Evolutionary conservation across 2,113 vertebrate species (phyloP), one percentile per base, ranked within the genome.

Genomic region (Pterophyllum scalare): DNA sequence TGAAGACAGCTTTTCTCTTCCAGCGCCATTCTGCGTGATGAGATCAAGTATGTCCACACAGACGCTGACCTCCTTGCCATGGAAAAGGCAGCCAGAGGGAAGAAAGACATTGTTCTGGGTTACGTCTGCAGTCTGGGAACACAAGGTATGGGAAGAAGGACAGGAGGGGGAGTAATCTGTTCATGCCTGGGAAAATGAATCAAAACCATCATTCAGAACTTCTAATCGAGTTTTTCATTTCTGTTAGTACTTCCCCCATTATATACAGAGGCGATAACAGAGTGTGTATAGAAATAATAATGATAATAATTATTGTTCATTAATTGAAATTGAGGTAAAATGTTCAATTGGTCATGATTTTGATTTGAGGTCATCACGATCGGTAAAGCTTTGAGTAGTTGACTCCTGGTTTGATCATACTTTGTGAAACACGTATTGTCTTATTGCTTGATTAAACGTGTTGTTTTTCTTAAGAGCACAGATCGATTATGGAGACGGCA

Each of bases 401-500:
- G 13, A 82, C 24, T 67, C 4, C n/a, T 33, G 38, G 64, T 26
- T 67, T 67, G 38, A 46, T 67, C 0, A 3, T 19, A 26, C 40
- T 67, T 12, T 67, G 64, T 46, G 19, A 67, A 40, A 67, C 64
- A 26, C 8, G 28, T 13, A 28, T 67, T 67, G 64, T 67, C 40
- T 22, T 24, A 11, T 28, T 70, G 40, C 19, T 70, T 49, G 40
- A 62, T 54, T 3, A 28, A 75, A 52, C 43, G 4, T n/a, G 12
- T 77, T 59, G 43, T 54, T 1, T 82, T n/a, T 19, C 40, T 43
- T 81, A 5, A 99, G 98, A 98, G 87, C 98, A 99, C 93, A 95
- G 98, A 88, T 97, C 97, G 0, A 94, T 99, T 85, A 99, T 99
- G 98, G 98, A 99, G 95, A 96, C 96, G 0, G 97, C 97, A 2